A percentile compares a stretch with the other conserved stretches of the same genome.
phyloP scores from a whole-genome alignment of 2,113 vertebrate species.

The Mormyrus lacerda region DNA sequence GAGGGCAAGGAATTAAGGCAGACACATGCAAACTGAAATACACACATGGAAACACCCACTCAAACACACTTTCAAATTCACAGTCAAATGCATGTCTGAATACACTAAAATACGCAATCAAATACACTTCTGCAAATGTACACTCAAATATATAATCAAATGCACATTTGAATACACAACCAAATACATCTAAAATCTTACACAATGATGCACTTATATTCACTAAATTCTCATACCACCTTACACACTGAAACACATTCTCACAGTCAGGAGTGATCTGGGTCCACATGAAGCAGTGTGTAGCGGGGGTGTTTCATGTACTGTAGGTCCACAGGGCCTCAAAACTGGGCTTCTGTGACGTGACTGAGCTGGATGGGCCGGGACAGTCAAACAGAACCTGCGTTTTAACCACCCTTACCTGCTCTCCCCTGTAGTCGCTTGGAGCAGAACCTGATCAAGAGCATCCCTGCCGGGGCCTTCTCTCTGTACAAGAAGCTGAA shows the following conservation, averaged over 20 bases:
- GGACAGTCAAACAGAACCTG: not conserved
- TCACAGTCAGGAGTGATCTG: not conserved
- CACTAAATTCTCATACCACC: not conserved
- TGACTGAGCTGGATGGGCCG: not conserved
- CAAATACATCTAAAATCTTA: not conserved
- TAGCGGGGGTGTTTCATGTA: not conserved
- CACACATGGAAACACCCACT: not conserved
- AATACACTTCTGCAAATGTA: not conserved
- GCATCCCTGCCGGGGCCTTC: constrained; percentile 85
- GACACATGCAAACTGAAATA: not conserved
- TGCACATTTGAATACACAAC: not conserved
- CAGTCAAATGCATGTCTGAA: not conserved
- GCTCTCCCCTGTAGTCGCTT: constrained; percentile 70
- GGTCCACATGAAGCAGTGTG: not conserved
- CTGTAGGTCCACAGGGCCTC: not conserved
- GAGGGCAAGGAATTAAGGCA: not conserved
- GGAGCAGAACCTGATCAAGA: constrained; percentile 95
- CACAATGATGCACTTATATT: not conserved
- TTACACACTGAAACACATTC: not conserved
- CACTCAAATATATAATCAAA: not conserved
- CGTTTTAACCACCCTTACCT: not conserved
- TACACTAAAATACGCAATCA: not conserved
- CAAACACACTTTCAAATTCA: not conserved
- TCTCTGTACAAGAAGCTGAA: constrained; percentile 93
- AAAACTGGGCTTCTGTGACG: not conserved